Conservation (phyloP, 2,888 invertebrate genomes). For the Cylloceria caligata region DNA sequence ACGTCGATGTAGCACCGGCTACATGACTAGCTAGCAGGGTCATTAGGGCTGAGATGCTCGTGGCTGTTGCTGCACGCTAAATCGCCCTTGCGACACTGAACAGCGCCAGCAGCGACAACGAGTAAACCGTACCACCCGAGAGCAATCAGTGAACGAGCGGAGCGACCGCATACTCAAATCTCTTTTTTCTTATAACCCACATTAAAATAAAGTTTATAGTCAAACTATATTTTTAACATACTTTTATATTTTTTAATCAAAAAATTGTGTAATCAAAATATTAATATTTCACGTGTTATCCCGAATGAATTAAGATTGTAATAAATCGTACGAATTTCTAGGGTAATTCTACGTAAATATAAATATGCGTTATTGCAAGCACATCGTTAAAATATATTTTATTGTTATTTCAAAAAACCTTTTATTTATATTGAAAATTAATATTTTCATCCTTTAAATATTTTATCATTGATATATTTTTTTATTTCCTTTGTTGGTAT, state of each 20-base stretch:
- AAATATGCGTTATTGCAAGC: too few species aligned
- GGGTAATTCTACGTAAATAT: too few species aligned
- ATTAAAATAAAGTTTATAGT: background rate
- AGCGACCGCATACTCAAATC: conserved; percentile 20
- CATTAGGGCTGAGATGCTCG: conserved; percentile 71
- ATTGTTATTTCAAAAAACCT: too few species aligned
- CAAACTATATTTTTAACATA: background rate
- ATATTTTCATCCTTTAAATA: too few species aligned
- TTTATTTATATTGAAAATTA: too few species aligned
- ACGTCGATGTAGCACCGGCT: conserved; percentile 57
- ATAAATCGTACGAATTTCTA: too few species aligned
- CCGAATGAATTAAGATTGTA: too few species aligned
- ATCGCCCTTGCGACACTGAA: conserved; percentile 67
- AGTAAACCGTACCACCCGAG: conserved; percentile 56
- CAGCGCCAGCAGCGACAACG: conserved; percentile 57
- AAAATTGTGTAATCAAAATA: background rate
- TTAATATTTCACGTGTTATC: background rate
- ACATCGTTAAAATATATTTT: too few species aligned
- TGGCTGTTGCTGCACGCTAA: conserved; percentile 64
- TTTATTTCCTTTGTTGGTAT: too few species aligned
- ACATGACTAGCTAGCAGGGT: conserved; percentile 60
- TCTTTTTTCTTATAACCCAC: background rate
- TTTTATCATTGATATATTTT: too few species aligned
- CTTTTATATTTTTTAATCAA: background rate
- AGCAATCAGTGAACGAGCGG: conserved; percentile 45